phyloP scores from a whole-genome alignment of 2,888 invertebrate species.

The Eilema depressum region DNA sequence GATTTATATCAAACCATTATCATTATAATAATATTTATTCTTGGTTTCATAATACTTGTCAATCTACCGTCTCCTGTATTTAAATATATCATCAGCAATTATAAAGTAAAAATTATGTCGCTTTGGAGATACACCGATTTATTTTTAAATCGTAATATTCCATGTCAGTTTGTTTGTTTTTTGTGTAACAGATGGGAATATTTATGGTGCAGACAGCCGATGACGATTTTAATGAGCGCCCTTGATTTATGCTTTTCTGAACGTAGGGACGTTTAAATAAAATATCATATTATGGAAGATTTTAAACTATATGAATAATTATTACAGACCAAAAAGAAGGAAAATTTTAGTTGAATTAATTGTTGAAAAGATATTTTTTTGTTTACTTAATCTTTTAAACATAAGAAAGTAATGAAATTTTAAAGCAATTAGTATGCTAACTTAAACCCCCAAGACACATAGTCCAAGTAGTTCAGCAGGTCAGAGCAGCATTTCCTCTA shows the following conservation, averaged over 20 bases:
- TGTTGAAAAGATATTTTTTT: neutral
- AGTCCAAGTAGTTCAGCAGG: too few relatives aligned
- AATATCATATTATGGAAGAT: neutral
- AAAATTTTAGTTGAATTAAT: neutral
- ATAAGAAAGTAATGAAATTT: too few relatives aligned
- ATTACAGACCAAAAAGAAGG: too few relatives aligned
- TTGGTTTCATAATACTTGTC: neutral
- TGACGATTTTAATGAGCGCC: slow-evolving; percentile 55
- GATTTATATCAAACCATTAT: too few relatives aligned
- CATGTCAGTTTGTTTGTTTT: slow-evolving; percentile 29
- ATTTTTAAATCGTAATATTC: slow-evolving; percentile 19
- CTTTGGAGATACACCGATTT: slow-evolving; percentile 14
- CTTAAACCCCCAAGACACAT: neutral
- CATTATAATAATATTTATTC: too few relatives aligned
- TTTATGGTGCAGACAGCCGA: slow-evolving; percentile 52
- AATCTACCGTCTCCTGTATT: slow-evolving; percentile 1
- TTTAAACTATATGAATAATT: neutral
- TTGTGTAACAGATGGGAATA: slow-evolving; percentile 44
- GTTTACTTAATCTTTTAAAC: neutral
- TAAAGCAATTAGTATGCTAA: neutral
- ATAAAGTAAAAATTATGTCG: slow-evolving; percentile 23
- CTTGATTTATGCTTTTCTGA: slow-evolving; percentile 51
- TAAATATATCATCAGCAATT: slow-evolving; percentile 9
- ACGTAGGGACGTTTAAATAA: slow-evolving; percentile 22
- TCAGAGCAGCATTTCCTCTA: too few relatives aligned